Base-by-base conservation (phyloP, 53 echinoderm and acorn worm species). In the Paelopatides confundens region DNA sequence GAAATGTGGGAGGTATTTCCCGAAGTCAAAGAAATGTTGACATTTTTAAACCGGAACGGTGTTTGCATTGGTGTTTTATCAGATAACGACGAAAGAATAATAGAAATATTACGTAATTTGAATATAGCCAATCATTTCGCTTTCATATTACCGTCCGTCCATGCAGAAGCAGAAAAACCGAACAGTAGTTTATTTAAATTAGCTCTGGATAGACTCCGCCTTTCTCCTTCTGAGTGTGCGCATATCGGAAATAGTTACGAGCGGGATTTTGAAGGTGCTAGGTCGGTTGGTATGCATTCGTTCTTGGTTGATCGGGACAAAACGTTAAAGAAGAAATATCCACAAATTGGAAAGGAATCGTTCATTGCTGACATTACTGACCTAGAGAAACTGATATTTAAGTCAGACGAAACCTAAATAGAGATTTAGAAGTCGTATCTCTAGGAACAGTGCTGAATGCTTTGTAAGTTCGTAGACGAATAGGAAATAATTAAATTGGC, bases 1-100 rank as follows among this genome's bases (percentile, higher is more conserved):
- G 37, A 62, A 40, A 85, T 89, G 33, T 97, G 95, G 95, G 92
- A 93, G 26, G 83, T 92, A 7, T 97, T 81, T 39, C 95, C 97
- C 0, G 97, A 97, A 35, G 97, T 97, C n/a, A 92, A 92, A 31
- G 86, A 95, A 7, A 92, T 93, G 82, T 69, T 97, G 38, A 90
- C 86, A 4, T 91, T 93, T 23, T 58, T 97, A 3, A 95, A 97
- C 78, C 86, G 71, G 24, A 90, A 93, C 58, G 97, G 97, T 28
- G 86, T 93, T 2, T 90, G 93, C 17, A 88, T 97, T 11, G 93
- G 97, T 12, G 95, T 92, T 3, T 52, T 97, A 35, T 97, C 97
- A 33, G 95, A 97, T 88, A 90, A 88, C 63, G 97, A 97, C 39
- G 95, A 92, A 68, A 76, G 97, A 8, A 9, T 95, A 5, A 37